Evolutionary conservation across 2,113 vertebrate genomes (phyloP), one percentile per base, ranked within the genome.

Genomic region (Argyrosomus japonicus): DNA sequence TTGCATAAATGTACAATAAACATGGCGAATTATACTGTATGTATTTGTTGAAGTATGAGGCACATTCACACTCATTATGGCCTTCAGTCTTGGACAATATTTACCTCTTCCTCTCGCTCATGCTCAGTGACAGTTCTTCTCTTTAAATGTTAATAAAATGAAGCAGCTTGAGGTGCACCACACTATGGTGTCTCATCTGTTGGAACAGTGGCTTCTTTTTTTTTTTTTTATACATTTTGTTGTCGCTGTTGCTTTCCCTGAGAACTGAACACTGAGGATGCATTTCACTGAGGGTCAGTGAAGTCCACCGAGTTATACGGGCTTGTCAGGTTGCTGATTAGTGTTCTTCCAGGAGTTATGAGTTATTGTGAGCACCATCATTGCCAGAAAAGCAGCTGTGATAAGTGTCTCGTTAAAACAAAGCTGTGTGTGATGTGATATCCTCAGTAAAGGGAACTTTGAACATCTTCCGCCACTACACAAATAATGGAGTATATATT

Each of bases 1-100:
- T 87, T 87, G 61, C 77, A 72, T 65, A 82, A 75, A 81, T 84
- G 64, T 87, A 86, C 71, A 91, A 88, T 82, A 87, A 86, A 90
- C 57, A 79, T 53, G 13, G 27, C 36, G 5, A 81, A 67, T 40
- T 77, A 40, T 68, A 73, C 27, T 74, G 9, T 58, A 83, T 83
- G 51, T 84, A 54, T 18, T 47, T 77, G 62, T 77, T 65, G 69
- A 73, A 77, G 48, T 72, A 58, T 32, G 15, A 76, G 12, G 47
- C 79, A 68, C 40, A 64, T 68, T 63, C 51, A 84, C 64, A 57
- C 40, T 83, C 77, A 76, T 75, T 64, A 65, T 85, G 72, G 85
- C 88, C 90, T 93, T 90, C 29, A 62, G 65, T 79, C 14, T 58
- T 75, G 23, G 51, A 53, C 69, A 40, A 29, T 73, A 76, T 58